Conservation (phyloP, 2,113 vertebrate genomes). For the Rhagologus leucostigma region DNA sequence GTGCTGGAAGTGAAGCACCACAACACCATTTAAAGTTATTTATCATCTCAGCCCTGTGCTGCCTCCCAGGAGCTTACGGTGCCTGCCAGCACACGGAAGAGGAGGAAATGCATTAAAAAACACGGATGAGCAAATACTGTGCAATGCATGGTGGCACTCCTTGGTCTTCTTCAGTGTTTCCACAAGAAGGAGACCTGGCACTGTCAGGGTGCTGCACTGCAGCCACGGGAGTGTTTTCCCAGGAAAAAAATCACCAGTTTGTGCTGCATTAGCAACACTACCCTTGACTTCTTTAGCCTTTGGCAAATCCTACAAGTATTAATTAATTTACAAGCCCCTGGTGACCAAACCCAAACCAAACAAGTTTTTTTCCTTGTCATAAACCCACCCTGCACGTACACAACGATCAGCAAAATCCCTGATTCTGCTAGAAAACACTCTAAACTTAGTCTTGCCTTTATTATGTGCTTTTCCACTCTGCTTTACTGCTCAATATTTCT, state of each 20-base stretch:
- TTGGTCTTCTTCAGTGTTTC: not conserved
- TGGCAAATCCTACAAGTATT: not conserved
- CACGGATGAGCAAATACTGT: accelerated
- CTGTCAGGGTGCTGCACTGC: not conserved
- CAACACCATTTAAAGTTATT: not conserved
- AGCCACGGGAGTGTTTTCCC: accelerated
- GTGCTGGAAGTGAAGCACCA: not conserved
- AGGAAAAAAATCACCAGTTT: not conserved
- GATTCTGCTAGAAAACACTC: not conserved
- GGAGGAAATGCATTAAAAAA: not conserved
- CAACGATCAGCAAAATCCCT: accelerated
- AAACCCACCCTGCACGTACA: not conserved
- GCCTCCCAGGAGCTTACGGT: not conserved
- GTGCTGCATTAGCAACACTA: not conserved
- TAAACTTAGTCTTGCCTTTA: not conserved
- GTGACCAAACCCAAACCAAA: not conserved
- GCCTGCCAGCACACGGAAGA: not conserved
- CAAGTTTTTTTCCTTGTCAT: not conserved
- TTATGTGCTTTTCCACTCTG: not conserved
- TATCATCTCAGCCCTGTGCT: not conserved
- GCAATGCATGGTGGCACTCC: accelerated
- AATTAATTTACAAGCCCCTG: not conserved
- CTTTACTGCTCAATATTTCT: not conserved
- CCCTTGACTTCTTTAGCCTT: not conserved
- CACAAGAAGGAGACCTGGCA: not conserved